Conservation (phyloP, 2,113 vertebrate genomes). For the Alouatta palliata region DNA sequence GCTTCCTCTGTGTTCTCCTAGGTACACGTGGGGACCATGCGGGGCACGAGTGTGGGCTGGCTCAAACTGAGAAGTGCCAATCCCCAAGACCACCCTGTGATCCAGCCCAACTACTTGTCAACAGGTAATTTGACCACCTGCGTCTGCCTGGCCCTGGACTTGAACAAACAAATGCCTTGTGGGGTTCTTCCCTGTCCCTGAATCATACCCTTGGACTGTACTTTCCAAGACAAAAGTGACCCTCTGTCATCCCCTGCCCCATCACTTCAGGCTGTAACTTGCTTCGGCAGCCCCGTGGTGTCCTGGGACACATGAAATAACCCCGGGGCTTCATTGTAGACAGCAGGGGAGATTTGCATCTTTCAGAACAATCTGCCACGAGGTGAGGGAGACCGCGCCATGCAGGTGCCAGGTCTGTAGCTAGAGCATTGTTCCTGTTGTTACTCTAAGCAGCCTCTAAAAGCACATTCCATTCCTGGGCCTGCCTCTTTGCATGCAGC, state of each 20-base stretch:
- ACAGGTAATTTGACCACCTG: conserved; percentile 84
- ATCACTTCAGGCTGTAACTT: background rate
- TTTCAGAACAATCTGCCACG: background rate
- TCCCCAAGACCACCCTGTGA: conserved; percentile 91
- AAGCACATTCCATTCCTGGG: background rate
- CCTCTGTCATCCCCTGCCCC: background rate
- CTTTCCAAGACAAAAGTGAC: background rate
- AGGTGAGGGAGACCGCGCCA: background rate
- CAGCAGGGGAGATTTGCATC: background rate
- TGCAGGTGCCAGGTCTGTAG: background rate
- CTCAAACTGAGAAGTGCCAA: conserved; percentile 91
- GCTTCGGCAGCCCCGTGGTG: fast-evolving
- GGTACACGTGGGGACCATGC: conserved; percentile 97
- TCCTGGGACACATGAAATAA: background rate
- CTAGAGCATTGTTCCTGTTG: fast-evolving
- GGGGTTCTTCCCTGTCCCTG: background rate
- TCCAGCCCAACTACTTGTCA: conserved; percentile 97
- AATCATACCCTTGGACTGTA: background rate
- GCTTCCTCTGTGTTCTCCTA: conserved; percentile 71
- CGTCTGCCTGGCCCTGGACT: background rate
- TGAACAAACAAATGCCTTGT: background rate
- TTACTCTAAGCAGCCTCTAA: background rate
- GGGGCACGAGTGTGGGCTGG: conserved; percentile 93
- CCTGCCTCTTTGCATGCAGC: background rate
- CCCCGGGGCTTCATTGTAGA: background rate